Evolutionary conservation across 2,888 invertebrate species (phyloP).

Genomic region (Leucophenga maculata): DNA sequence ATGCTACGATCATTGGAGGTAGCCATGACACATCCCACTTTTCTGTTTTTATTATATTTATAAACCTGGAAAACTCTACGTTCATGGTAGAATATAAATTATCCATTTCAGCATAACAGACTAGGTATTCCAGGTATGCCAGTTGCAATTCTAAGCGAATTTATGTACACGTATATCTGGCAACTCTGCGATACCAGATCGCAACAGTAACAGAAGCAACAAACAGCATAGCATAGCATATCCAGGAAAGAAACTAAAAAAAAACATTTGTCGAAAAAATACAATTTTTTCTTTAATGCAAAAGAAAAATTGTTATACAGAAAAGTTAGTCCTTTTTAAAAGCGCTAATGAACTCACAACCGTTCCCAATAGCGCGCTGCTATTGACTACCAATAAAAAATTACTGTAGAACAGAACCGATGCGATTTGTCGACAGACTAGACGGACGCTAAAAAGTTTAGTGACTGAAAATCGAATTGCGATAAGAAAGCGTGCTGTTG

Average conservation of each 20-base stretch:
- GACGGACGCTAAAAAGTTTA: constrained; percentile 19
- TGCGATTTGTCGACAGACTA: constrained; percentile 6
- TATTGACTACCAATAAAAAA: not conserved
- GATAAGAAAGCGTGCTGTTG: constrained; percentile 7
- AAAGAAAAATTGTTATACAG: too few relatives aligned
- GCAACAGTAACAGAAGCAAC: constrained; percentile 7
- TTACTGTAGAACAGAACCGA: not conserved
- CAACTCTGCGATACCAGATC: constrained; percentile 35
- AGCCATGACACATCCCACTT: too few relatives aligned
- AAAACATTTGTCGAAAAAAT: constrained; percentile 13
- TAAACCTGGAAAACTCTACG: too few relatives aligned
- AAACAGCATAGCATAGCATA: constrained; percentile 21
- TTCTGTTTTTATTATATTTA: too few relatives aligned
- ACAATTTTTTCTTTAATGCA: not conserved
- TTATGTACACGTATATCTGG: constrained; percentile 27
- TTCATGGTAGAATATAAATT: too few relatives aligned
- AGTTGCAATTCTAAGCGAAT: constrained; percentile 26
- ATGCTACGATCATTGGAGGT: too few relatives aligned
- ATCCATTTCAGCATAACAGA: too few relatives aligned
- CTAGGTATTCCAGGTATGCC: too few relatives aligned
- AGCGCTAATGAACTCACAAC: constrained; percentile 31
- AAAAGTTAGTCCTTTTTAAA: too few relatives aligned
- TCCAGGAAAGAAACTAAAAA: constrained; percentile 17
- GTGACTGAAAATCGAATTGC: constrained; percentile 10
- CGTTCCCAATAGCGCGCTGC: constrained; percentile 28